Conservation (phyloP, 2,888 invertebrate species). For the Torymus auratus region DNA sequence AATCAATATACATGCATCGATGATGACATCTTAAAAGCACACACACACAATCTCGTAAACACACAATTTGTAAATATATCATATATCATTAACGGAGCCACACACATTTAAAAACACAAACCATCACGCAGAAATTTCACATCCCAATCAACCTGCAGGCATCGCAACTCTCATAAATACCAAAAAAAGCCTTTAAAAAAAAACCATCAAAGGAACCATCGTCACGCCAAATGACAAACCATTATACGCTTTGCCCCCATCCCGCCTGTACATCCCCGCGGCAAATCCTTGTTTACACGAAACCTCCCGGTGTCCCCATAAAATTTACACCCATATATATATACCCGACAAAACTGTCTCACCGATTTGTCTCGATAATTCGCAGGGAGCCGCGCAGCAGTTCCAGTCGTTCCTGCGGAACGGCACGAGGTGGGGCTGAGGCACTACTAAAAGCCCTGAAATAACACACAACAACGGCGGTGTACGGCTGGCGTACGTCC, state of each 20-base stretch:
- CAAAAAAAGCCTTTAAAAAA: no score
- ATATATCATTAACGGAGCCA: no score
- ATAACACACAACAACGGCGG: no score
- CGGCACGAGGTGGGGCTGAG: constrained; percentile 66
- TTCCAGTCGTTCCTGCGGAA: constrained; percentile 82
- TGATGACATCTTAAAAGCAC: neutral
- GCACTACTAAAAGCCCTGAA: neutral
- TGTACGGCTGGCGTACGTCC: neutral
- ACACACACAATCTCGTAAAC: neutral
- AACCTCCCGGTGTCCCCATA: neutral
- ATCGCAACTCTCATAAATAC: no score
- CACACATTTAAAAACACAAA: no score
- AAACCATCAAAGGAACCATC: no score
- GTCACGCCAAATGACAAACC: no score
- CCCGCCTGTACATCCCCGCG: neutral
- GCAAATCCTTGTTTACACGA: constrained; percentile 13
- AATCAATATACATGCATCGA: neutral
- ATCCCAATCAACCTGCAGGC: no score
- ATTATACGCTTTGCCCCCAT: no score
- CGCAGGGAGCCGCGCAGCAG: constrained; percentile 85
- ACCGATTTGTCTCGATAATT: constrained; percentile 47
- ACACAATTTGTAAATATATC: neutral
- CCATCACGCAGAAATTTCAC: no score
- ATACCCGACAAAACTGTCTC: no score
- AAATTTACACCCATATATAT: neutral